A percentile compares a stretch with the other conserved stretches of the same genome.
Evolutionary conservation across 2,113 vertebrate species (phyloP).

Genomic region (Centropristis striata): DNA sequence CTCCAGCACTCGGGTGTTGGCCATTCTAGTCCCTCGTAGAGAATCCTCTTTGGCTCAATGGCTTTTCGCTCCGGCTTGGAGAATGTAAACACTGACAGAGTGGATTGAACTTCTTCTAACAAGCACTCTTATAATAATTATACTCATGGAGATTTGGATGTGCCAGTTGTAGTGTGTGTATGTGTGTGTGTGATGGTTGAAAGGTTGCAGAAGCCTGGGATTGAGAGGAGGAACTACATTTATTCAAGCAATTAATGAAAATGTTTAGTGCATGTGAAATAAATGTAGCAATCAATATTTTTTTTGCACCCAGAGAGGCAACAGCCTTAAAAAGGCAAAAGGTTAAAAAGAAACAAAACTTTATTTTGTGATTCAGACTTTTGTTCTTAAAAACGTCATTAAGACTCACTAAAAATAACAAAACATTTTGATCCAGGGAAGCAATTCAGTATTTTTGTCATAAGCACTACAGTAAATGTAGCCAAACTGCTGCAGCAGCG

Average conservation of each 20-base stretch:
- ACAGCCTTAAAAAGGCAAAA: not conserved
- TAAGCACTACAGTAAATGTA: not conserved
- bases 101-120: conserved; percentile 57
- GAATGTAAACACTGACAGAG: conserved; percentile 66
- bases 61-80: conserved; percentile 46
- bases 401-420: not conserved
- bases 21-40: conserved; percentile 18
- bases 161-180: not conserved
- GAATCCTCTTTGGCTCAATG: conserved; percentile 44
- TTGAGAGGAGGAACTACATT: not conserved
- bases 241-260: conserved; percentile 45
- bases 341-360: not conserved
- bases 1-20: not conserved
- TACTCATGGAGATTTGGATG: not conserved
- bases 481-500: not conserved
- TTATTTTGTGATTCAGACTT: not conserved
- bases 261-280: conserved; percentile 14
- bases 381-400: not conserved
- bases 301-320: conserved; percentile 1
- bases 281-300: conserved; percentile 12
- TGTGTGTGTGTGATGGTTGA: not conserved
- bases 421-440: not conserved
- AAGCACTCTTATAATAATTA: conserved; percentile 55
- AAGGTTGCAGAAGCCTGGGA: not conserved
- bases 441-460: conserved; percentile 9